Conservation (phyloP, 2,888 invertebrate genomes). For the Lordiphosa andalusiaca region DNA sequence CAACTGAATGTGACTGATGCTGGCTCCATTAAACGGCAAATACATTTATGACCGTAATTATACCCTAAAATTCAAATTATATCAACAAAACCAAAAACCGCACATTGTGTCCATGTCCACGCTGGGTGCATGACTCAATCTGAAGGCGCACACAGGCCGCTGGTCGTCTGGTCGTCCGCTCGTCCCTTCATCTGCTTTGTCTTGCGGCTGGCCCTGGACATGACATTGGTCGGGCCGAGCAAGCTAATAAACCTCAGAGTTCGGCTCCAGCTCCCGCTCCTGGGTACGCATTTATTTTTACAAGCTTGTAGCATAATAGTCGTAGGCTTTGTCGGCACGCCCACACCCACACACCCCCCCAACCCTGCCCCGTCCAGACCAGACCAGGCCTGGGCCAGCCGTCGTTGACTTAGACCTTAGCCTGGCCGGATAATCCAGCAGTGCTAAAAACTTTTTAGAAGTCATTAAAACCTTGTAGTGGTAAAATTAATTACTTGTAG, state of each 20-base stretch:
- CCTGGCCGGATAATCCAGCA: constrained; percentile 72
- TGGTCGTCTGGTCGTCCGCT: too few relatives aligned
- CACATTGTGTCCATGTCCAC: constrained; percentile 62
- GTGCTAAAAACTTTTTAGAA: constrained; percentile 79
- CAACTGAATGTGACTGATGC: constrained; percentile 25
- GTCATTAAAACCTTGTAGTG: constrained; percentile 81
- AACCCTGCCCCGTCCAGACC: constrained; percentile 2
- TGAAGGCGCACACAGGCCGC: constrained; percentile 12
- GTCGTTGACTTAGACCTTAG: constrained; percentile 46
- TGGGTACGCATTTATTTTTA: constrained; percentile 69
- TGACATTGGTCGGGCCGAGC: constrained; percentile 18
- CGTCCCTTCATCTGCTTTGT: constrained; percentile 40
- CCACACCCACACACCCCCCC: constrained; percentile 35
- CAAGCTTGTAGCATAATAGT: constrained; percentile 74
- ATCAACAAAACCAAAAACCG: constrained; percentile 75
- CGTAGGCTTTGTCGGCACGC: constrained; percentile 71
- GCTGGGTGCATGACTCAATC: constrained; percentile 61
- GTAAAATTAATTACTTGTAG: constrained; percentile 81
- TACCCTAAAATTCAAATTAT: constrained; percentile 79
- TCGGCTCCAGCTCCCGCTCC: constrained; percentile 22
- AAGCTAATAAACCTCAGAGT: constrained; percentile 32
- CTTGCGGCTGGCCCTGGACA: constrained; percentile 52
- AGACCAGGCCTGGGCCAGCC: not conserved
- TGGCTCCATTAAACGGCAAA: constrained; percentile 66
- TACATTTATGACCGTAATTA: constrained; percentile 79